These are phyloP conservation scores for Teleiodes luculella DNA, from an alignment of 2,888 invertebrate species.

Conservation along the genomic window DNA sequence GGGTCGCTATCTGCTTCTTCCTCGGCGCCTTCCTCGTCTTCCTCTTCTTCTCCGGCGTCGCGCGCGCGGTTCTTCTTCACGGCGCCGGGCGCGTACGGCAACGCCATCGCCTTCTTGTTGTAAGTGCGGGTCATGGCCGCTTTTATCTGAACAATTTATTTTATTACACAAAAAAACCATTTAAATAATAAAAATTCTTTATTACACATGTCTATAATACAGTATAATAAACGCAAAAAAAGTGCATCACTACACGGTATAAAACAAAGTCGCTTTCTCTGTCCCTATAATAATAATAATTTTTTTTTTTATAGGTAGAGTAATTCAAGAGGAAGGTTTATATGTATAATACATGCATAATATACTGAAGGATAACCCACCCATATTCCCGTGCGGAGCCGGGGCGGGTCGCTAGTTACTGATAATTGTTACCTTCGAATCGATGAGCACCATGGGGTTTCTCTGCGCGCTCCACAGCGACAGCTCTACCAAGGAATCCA, in stretches of 20 bases:
- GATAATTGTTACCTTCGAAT: conserved; percentile 85
- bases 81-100: conserved; percentile 86
- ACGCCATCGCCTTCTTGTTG: conserved; percentile 89
- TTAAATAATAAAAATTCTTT: too few relatives aligned
- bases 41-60: conserved; percentile 50
- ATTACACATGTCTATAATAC: too few relatives aligned
- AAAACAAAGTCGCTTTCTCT: too few relatives aligned
- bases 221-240: too few relatives aligned
- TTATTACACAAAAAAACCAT: neutral
- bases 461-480: conserved; percentile 89
- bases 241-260: too few relatives aligned
- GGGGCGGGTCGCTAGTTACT: too few relatives aligned
- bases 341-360: too few relatives aligned
- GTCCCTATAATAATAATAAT: too few relatives aligned
- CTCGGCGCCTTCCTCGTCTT: conserved; percentile 49
- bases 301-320: too few relatives aligned
- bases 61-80: conserved; percentile 80
- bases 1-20: conserved; percentile 80
- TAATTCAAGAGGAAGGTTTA: too few relatives aligned
- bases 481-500: conserved; percentile 92
- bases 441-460: conserved; percentile 87
- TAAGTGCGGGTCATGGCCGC: conserved; percentile 95
- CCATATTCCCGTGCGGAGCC: too few relatives aligned
- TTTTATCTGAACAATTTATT: conserved; percentile 83
- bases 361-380: too few relatives aligned